Evolutionary conservation across 1,140 invertebrate species (phyloP).

Genomic region (roundworm (Caenorhabditis elegans)): WBcel235 BX284602.5:5141501-5142000

Average conservation of each 20-base stretch:
- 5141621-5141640: too few species aligned
- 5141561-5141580: too few species aligned
- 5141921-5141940: background rate
- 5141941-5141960: background rate
- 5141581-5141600: too few species aligned
- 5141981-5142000: slow-evolving; percentile 16
- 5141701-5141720: background rate
- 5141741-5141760: background rate
- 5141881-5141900: slow-evolving; percentile 6
- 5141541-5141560: too few species aligned
- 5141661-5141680: too few species aligned
- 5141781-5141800: background rate
- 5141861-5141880: background rate
- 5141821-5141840: background rate
- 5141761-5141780: background rate
- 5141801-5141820: background rate
- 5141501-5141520: too few species aligned
- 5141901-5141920: too few species aligned
- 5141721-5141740: slow-evolving; percentile 19
- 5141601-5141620: too few species aligned
- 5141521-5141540: too few species aligned
- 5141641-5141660: too few species aligned
- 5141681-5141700: too few species aligned
- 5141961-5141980: background rate
- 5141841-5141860: background rate